These are phyloP conservation scores for Naja naja DNA, from an alignment of 2,113 vertebrate species.

Conservation along the genomic window DNA sequence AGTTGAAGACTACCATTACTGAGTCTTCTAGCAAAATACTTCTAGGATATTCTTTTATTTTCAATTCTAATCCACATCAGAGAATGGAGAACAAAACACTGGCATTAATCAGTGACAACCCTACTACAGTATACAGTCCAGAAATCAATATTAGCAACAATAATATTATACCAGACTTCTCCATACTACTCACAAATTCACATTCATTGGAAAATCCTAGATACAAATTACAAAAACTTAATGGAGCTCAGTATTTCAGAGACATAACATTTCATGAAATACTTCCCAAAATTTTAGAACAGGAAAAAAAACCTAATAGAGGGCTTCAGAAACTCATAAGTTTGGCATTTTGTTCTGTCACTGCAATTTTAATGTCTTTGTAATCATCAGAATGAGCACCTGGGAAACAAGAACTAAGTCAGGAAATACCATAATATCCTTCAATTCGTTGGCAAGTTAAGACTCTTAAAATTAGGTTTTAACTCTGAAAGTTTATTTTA, in stretches of 20 bases:
- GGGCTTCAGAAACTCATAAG: slow-evolving; percentile 67
- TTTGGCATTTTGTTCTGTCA: slow-evolving; percentile 67
- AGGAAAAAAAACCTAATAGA: slow-evolving; percentile 44
- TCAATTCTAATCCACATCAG: slow-evolving; percentile 2
- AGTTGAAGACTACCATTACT: background rate
- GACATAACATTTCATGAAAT: slow-evolving; percentile 45
- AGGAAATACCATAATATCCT: slow-evolving; percentile 69
- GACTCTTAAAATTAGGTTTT: slow-evolving; percentile 64
- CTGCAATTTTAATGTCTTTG: slow-evolving; percentile 65
- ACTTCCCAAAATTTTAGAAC: slow-evolving; percentile 40
- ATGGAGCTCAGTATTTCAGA: slow-evolving; percentile 49
- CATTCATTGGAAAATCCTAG: slow-evolving; percentile 32
- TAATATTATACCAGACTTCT: background rate
- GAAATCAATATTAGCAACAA: background rate
- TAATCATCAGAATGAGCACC: slow-evolving; percentile 64
- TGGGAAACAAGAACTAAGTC: slow-evolving; percentile 61
- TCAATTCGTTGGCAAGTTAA: slow-evolving; percentile 67
- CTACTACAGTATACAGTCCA: background rate
- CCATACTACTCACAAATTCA: slow-evolving; percentile 9
- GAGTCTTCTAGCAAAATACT: background rate
- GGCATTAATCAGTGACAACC: slow-evolving; percentile 1
- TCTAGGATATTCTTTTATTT: background rate
- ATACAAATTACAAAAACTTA: background rate
- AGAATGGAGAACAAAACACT: background rate
- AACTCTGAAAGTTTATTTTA: slow-evolving; percentile 41